Percentiles rank a stretch among this genome's conserved stretches.
phyloP scores from a whole-genome alignment of 2,888 invertebrate species.

The Patella caerulea region DNA sequence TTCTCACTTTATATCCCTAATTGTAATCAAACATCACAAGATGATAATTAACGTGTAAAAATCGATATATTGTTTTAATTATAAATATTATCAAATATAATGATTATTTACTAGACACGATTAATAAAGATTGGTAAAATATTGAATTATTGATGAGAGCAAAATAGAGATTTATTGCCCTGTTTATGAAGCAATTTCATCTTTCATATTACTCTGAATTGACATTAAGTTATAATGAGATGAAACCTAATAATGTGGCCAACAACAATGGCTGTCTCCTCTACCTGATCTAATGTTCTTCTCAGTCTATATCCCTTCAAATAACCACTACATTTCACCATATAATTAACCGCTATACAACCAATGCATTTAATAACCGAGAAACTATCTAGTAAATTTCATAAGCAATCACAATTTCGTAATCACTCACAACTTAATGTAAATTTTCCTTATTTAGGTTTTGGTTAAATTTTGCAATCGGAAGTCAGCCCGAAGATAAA shows the following conservation, averaged over 20 bases:
- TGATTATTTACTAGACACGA: neutral
- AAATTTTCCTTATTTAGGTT: conserved; percentile 5
- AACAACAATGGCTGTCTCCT: too few species aligned
- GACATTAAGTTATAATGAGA: too few species aligned
- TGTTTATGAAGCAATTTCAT: conserved; percentile 1
- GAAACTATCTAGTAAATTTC: neutral
- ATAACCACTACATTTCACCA: too few species aligned
- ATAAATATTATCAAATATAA: conserved; percentile 4
- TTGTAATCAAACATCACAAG: too few species aligned
- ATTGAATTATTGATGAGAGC: conserved; percentile 5
- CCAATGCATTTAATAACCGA: neutral
- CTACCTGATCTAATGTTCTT: too few species aligned
- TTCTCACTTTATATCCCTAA: too few species aligned
- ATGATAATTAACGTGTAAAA: neutral
- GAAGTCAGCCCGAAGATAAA: conserved; percentile 6
- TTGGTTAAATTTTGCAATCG: conserved; percentile 3
- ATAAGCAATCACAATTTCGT: conserved; percentile 10
- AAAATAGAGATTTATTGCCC: conserved; percentile 11
- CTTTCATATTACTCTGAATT: neutral
- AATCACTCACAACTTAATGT: neutral
- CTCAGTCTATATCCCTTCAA: too few species aligned
- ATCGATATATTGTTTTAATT: conserved; percentile 10
- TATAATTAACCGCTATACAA: too few species aligned
- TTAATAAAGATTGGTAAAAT: conserved; percentile 10
- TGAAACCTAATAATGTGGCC: too few species aligned